These are phyloP conservation scores for Liopterus haemorrhoidalis DNA, from an alignment of 2,888 invertebrate genomes.

Conservation along the genomic window DNA sequence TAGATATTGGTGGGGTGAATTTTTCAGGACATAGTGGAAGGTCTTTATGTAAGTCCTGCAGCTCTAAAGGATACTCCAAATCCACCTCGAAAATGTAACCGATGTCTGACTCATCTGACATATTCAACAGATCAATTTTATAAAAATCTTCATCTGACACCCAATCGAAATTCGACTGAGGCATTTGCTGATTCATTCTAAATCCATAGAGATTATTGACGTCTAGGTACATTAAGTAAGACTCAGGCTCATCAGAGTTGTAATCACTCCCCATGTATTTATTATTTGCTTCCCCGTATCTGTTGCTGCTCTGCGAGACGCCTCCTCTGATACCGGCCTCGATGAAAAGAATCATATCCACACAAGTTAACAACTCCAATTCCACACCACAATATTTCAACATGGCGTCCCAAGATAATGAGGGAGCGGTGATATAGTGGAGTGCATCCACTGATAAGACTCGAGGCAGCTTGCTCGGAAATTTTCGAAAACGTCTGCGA, in stretches of 20 bases:
- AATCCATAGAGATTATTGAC: slow-evolving; percentile 36
- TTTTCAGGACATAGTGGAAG: slow-evolving; percentile 18
- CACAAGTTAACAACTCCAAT: slow-evolving; percentile 38
- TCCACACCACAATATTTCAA: slow-evolving; percentile 36
- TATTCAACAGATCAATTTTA: slow-evolving; percentile 21
- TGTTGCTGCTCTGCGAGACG: slow-evolving; percentile 35
- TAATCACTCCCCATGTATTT: slow-evolving; percentile 36
- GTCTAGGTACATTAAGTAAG: slow-evolving; percentile 36
- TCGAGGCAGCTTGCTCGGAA: slow-evolving; percentile 33
- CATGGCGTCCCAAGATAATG: slow-evolving; percentile 40
- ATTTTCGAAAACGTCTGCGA: slow-evolving; percentile 39
- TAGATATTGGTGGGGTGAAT: slow-evolving; percentile 15
- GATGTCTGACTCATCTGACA: slow-evolving; percentile 36
- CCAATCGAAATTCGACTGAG: slow-evolving; percentile 35
- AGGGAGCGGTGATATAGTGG: too few relatives aligned
- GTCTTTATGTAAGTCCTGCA: too few relatives aligned
- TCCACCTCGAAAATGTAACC: slow-evolving; percentile 44
- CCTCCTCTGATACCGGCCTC: slow-evolving; percentile 37
- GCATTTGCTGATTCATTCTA: slow-evolving; percentile 32
- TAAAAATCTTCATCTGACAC: too few relatives aligned
- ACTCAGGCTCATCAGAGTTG: slow-evolving; percentile 29
- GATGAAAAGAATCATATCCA: slow-evolving; percentile 38
- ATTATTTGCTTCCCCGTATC: slow-evolving; percentile 39
- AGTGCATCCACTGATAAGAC: too few relatives aligned
- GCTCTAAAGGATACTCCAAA: slow-evolving; percentile 38